Conservation (phyloP, 2,113 vertebrate species). For the Erythrolamprus reginae region DNA sequence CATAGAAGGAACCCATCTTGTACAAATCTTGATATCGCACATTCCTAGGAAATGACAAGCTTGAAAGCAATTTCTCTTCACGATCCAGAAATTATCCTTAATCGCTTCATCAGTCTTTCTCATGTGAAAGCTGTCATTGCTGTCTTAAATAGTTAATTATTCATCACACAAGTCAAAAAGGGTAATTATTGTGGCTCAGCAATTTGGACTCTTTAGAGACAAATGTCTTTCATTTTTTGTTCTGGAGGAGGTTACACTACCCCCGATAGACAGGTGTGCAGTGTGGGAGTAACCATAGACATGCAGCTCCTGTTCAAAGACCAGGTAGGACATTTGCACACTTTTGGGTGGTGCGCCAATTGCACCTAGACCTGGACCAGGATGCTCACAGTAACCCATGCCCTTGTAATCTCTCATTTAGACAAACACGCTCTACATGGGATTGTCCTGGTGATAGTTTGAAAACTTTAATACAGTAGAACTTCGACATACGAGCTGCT, state of each 20-base stretch:
- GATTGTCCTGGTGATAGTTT: background rate
- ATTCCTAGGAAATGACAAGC: background rate
- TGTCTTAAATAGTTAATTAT: background rate
- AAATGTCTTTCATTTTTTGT: background rate
- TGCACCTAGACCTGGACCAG: background rate
- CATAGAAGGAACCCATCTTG: background rate
- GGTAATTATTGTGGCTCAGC: background rate
- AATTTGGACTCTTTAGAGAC: background rate
- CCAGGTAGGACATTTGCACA: background rate
- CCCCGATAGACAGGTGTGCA: background rate
- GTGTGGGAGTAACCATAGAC: background rate
- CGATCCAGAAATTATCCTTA: background rate
- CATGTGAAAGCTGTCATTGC: background rate
- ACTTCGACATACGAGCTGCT: too few species aligned
- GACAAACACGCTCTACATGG: background rate
- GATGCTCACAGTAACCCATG: background rate
- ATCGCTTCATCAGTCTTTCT: background rate
- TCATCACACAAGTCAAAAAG: background rate
- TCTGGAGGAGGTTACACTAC: background rate
- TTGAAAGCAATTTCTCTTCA: background rate
- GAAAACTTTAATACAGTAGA: too few species aligned
- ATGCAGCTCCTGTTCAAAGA: background rate
- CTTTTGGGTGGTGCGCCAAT: background rate
- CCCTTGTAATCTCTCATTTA: background rate
- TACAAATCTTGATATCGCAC: background rate